Evolutionary conservation across 2,797 vertebrate species (phyloP), one percentile per base, ranked within the genome.

Genomic region (Lophotriccus pileatus): DNA sequence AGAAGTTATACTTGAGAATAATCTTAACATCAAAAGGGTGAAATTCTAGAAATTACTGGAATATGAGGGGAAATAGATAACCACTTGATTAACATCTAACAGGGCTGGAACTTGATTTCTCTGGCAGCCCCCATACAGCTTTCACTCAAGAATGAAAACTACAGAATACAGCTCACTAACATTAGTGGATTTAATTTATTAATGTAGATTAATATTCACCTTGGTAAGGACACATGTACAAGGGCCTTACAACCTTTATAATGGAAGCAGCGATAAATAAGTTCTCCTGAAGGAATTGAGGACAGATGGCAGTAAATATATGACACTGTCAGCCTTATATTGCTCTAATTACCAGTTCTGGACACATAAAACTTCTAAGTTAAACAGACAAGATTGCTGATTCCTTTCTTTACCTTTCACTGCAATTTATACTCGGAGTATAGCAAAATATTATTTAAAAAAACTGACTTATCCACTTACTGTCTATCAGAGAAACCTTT

Each of bases 111-210:
- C 22, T 66, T 80, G 19, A n/a, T 79, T 95, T 73, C 62, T 72
- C 37, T 4, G 3, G 30, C 56, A 85, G 43, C 25, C 23, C n/a
- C 22, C 25, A 44, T 37, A 32, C 14, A 80, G 52, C 21, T 84
- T 84, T 79, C 66, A 63, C 41, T 90, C 27, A 73, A 62, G 55
- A 89, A 81, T 27, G 41, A 62, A 77, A 91, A 52, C 44, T 41
- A n/a, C n/a, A 75, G 43, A 69, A 73, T 47, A 63, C 4, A 69
- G 62, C 37, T 74, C 34, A 34, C 36, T 69, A 69, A 56, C 8
- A 25, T 69, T 55, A 88, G 15, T 32, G 22, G 70, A 62, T 82
- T 77, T 92, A 76, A 86, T 82, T 91, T 93, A 88, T 92, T 91
- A 70, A 84, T 2, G 4, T 53, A 70, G 34, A 59, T 10, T 73